Evolutionary conservation across 2,888 invertebrate species (phyloP).

Genomic region (Melieria omissa): DNA sequence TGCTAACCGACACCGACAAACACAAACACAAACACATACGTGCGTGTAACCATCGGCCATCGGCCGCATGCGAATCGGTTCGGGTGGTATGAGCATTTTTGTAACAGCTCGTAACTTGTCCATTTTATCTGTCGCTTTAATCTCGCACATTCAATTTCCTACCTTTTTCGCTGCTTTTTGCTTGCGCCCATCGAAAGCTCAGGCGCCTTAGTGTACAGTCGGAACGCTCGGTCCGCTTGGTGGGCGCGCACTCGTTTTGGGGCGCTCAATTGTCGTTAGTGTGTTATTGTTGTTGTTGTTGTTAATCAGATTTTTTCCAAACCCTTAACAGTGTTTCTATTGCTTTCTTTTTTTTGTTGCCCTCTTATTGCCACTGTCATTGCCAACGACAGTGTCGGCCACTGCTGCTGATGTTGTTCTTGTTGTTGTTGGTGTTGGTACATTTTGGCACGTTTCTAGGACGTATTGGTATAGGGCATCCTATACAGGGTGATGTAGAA

Average conservation of each 20-base stretch:
- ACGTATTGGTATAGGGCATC: neutral
- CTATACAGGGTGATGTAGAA: no score
- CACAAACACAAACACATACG: no score
- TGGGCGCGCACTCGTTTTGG: neutral
- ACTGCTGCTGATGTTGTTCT: neutral
- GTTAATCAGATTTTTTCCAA: neutral
- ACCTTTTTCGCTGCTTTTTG: conserved; percentile 36
- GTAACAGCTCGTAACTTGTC: conserved; percentile 50
- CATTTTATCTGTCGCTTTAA: conserved; percentile 50
- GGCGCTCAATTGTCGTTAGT: neutral
- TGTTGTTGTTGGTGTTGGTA: neutral
- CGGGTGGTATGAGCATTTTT: conserved; percentile 27
- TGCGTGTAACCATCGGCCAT: no score
- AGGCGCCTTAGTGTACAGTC: neutral
- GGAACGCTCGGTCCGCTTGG: neutral
- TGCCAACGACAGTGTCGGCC: neutral
- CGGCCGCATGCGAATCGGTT: neutral
- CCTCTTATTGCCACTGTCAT: conserved; percentile 2
- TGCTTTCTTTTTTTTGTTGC: neutral
- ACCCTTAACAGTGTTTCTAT: neutral
- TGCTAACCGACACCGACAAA: no score
- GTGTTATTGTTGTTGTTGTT: neutral
- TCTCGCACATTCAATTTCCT: conserved; percentile 52
- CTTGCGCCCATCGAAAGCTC: neutral
- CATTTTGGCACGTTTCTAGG: neutral